Percentiles rank a stretch among this genome's conserved stretches.
Evolutionary conservation across 1,140 invertebrate genomes (phyloP).

Genomic region (Drosophila pectinifera): DNA sequence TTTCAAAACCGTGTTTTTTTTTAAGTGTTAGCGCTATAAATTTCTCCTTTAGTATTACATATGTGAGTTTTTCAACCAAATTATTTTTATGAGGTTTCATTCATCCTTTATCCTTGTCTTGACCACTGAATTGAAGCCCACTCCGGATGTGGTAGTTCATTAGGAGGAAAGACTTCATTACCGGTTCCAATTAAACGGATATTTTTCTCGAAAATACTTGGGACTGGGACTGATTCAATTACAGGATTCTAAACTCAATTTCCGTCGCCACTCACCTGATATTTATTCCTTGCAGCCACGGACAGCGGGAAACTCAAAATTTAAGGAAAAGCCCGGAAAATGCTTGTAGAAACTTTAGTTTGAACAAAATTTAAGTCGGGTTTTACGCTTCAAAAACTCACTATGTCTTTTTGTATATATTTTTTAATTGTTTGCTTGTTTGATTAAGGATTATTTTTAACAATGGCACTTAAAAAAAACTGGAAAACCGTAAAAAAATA

Average conservation of each 20-base stretch:
- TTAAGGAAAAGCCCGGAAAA: neutral
- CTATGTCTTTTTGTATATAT: too few relatives aligned
- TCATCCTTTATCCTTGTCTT: too few relatives aligned
- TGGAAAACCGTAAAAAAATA: neutral
- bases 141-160: slow-evolving; percentile 5
- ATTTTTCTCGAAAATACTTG: neutral
- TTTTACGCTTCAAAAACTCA: too few relatives aligned
- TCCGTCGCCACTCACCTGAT: slow-evolving; percentile 35
- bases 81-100: too few relatives aligned
- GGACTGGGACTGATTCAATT: slow-evolving; percentile 16
- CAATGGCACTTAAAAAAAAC: neutral
- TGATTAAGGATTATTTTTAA: too few relatives aligned
- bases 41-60: too few relatives aligned
- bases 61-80: too few relatives aligned
- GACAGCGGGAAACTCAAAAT: neutral
- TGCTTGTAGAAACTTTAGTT: too few relatives aligned
- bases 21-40: too few relatives aligned
- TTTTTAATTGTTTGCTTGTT: too few relatives aligned
- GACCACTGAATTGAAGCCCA: neutral
- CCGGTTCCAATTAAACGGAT: slow-evolving; percentile 12
- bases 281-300: neutral
- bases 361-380: too few relatives aligned
- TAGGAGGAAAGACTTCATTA: neutral
- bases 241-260: slow-evolving; percentile 25
- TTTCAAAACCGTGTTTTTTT: too few relatives aligned